phyloP scores from a whole-genome alignment of 2,797 vertebrate species.

The Gymnothorax reevesii region DNA sequence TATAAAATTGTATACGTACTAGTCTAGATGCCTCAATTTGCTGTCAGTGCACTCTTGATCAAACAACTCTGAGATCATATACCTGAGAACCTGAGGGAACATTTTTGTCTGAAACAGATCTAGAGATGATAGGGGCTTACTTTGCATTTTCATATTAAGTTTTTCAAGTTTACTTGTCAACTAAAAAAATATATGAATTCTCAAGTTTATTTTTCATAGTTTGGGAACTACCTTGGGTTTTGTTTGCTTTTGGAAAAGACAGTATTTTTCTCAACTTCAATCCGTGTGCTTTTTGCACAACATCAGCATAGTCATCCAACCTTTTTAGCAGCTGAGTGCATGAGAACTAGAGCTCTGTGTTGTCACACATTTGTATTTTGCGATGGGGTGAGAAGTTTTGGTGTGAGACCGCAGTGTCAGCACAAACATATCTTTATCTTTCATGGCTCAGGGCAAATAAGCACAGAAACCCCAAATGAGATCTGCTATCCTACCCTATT shows the following conservation, averaged over 20 bases:
- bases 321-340: neutral
- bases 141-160: neutral
- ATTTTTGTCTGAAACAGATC: no score
- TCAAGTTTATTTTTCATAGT: neutral
- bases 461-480: neutral
- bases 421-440: neutral
- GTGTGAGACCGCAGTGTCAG: neutral
- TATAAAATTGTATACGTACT: neutral
- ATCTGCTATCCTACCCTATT: neutral
- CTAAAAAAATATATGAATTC: no score
- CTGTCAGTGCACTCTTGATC: neutral
- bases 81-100: neutral
- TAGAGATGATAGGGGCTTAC: neutral
- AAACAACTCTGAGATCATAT: neutral
- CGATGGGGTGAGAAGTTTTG: neutral
- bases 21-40: neutral
- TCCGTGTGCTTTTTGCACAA: neutral
- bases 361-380: constrained; percentile 8
- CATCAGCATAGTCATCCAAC: neutral
- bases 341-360: neutral
- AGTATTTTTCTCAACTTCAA: neutral
- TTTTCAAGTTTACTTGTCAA: neutral
- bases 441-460: neutral
- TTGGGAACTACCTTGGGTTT: neutral
- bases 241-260: neutral